Evolutionary conservation across 2,797 vertebrate genomes (phyloP), one percentile per base, ranked within the genome.

Genomic region (Pseudomugil tenellus): DNA sequence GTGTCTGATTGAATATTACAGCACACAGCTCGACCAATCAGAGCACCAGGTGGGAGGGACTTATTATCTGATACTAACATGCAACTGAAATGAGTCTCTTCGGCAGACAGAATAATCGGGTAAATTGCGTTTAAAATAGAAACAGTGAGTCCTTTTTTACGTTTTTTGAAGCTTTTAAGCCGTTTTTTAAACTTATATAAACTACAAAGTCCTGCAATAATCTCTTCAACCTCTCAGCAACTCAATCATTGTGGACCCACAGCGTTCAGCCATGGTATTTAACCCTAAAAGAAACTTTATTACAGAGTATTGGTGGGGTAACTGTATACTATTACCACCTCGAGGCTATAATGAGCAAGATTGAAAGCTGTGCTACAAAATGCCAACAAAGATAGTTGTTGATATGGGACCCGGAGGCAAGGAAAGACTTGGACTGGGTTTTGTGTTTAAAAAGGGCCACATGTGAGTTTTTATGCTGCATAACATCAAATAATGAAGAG

Each of bases 301-400:
- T 92, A 93, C 84, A 94, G 92, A 92, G 84, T 67, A 67, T 77
- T 76, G 74, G 70, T 55, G 52, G 72, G 77, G 79, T 90, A 92
- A 92, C 90, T 90, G 80, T 92, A 91, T 89, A 88, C 65, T 63
- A 92, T 93, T 93, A 93, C 84, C 73, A 67, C 62, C 90, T 84
- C 82, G 53, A 84, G 88, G 91, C 92, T 85, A 65, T 91, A 92
- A 93, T 94, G 86, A 92, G 77, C 81, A 81, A 84, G 86, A 92
- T 83, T 92, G 87, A 89, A 89, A 86, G 80, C 73, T 87, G 81
- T 78, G 77, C 81, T 74, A 77, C 89, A 87, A 91, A 90, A 84
- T 71, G 66, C 77, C 58, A 46, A 58, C 39, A 16, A 13, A 56
- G 69, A 79, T 61, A 77, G 74, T 63, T 70, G 76, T 71, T 86